Percentiles rank a stretch among this genome's conserved stretches.
These are phyloP conservation scores for Trichonephila clavata DNA, from an alignment of 1,140 invertebrate genomes.

Conservation along the genomic window DNA sequence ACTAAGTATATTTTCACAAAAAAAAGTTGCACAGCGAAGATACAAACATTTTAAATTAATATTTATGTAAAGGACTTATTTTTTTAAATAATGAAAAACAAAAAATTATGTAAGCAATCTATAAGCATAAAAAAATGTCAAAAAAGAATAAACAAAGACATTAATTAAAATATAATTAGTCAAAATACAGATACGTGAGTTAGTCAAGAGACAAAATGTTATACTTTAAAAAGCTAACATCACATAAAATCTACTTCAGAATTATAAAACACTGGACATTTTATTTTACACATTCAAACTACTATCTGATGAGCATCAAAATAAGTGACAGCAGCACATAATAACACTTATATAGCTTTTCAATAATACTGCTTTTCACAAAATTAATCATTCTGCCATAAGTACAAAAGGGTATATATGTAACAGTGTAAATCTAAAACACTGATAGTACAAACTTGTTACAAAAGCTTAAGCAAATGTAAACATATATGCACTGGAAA, in stretches of 20 bases:
- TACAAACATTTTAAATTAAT: background rate
- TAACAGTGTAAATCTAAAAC: conserved; percentile 30
- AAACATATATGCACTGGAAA: conserved; percentile 56
- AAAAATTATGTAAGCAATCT: background rate
- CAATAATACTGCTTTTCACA: conserved; percentile 29
- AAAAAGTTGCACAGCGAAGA: background rate
- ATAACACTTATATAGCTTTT: background rate
- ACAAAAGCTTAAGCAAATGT: conserved; percentile 60
- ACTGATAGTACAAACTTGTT: conserved; percentile 54
- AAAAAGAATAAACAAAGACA: background rate
- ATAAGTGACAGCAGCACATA: background rate
- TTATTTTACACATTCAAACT: conserved; percentile 4
- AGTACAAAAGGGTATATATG: conserved; percentile 42
- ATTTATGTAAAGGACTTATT: background rate
- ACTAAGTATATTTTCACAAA: conserved; percentile 55
- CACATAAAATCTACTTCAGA: conserved; percentile 61
- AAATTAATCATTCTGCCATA: conserved; percentile 23
- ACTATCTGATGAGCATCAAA: background rate
- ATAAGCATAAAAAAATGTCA: background rate
- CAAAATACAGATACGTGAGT: background rate
- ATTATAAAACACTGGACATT: conserved; percentile 52
- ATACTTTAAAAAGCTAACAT: conserved; percentile 34
- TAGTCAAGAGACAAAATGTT: conserved; percentile 18
- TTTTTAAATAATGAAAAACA: too few species aligned
- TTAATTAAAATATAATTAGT: background rate